Percentiles rank a stretch among this genome's conserved stretches.
Evolutionary conservation across 2,113 vertebrate species (phyloP).

Genomic region (Piprites chloris): DNA sequence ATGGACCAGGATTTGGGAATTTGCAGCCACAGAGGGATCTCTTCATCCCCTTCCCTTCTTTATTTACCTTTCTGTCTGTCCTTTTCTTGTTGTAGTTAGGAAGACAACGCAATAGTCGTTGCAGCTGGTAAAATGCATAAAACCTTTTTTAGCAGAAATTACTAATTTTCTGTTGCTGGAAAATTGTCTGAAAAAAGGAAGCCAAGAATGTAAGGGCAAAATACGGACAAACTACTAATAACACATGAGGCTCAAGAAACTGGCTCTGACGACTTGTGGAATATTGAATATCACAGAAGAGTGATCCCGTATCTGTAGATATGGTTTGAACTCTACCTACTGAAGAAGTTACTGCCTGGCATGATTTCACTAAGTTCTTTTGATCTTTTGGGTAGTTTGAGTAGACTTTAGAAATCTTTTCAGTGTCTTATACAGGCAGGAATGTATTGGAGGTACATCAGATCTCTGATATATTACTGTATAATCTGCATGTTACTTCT

Average conservation of each 20-base stretch:
- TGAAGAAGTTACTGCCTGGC: background rate
- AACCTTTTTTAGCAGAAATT: background rate
- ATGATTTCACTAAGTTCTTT: background rate
- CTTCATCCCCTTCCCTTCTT: background rate
- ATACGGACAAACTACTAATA: background rate
- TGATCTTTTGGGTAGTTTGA: background rate
- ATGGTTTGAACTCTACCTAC: background rate
- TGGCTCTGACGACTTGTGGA: background rate
- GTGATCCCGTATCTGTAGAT: background rate
- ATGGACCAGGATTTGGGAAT: background rate
- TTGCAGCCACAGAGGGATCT: background rate
- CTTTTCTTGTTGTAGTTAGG: background rate
- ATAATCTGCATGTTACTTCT: background rate
- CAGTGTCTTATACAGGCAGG: background rate
- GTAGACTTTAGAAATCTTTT: background rate
- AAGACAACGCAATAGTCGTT: background rate
- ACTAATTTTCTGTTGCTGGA: background rate
- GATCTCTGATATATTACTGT: background rate
- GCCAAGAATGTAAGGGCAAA: rapidly evolving
- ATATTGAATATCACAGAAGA: background rate
- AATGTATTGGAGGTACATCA: background rate
- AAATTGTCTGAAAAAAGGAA: background rate
- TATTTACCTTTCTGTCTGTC: background rate
- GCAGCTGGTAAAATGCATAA: background rate
- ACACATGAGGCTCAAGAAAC: background rate